Evolutionary conservation across 2,797 vertebrate genomes (phyloP).

Genomic region (Lagodon rhomboides): DNA sequence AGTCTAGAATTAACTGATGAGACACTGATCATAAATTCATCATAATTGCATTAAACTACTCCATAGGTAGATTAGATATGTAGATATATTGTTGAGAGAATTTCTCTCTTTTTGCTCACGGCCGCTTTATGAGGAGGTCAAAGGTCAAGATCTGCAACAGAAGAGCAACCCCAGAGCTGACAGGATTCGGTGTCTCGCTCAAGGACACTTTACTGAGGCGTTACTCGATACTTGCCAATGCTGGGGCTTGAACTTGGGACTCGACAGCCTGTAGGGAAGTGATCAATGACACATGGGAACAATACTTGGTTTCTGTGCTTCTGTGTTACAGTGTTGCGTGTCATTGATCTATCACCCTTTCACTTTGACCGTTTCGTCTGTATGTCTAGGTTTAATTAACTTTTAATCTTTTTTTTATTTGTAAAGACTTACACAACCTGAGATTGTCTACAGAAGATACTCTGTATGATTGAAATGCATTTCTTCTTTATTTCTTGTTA

Average conservation of each 20-base stretch:
- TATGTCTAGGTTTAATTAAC: not conserved
- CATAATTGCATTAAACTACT: not conserved
- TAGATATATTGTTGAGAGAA: not conserved
- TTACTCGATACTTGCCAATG: not conserved
- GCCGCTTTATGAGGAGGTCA: not conserved
- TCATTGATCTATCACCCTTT: conserved; percentile 1
- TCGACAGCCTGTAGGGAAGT: not conserved
- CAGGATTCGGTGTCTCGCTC: conserved; percentile 24
- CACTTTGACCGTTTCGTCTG: not conserved
- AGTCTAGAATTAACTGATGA: too few species aligned
- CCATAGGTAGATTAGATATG: too few species aligned
- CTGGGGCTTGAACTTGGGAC: not conserved
- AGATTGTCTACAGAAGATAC: not conserved
- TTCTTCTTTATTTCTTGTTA: not conserved
- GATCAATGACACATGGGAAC: conserved; percentile 12
- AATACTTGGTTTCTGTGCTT: conserved; percentile 6
- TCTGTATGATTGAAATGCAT: not conserved
- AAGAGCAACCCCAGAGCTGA: not conserved
- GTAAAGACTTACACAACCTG: not conserved
- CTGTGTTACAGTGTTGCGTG: not conserved
- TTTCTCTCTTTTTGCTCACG: not conserved
- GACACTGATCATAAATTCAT: not conserved
- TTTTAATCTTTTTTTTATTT: not conserved
- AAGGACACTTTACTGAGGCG: conserved; percentile 1
- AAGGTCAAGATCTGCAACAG: conserved; percentile 8